Evolutionary conservation across 2,888 invertebrate genomes (phyloP).

Genomic region (Archips xylosteana): DNA sequence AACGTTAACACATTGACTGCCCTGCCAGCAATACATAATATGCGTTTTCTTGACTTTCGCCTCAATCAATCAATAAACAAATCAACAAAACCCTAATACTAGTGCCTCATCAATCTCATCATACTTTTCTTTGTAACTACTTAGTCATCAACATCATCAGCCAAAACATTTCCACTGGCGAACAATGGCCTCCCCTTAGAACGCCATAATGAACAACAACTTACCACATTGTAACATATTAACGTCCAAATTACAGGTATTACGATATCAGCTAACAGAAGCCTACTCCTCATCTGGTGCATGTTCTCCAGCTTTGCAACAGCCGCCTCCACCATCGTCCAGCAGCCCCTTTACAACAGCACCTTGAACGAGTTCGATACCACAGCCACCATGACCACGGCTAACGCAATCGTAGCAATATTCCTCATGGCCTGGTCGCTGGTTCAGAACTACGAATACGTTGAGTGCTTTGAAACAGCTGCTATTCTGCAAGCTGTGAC

Average conservation of each 20-base stretch:
- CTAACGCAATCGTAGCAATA: slow-evolving; percentile 71
- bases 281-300: slow-evolving; percentile 75
- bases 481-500: slow-evolving; percentile 69
- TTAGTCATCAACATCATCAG: too few species aligned
- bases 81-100: too few species aligned
- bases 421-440: slow-evolving; percentile 72
- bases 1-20: too few species aligned
- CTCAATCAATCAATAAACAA: too few species aligned
- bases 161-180: too few species aligned
- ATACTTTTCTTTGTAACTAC: too few species aligned
- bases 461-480: slow-evolving; percentile 73
- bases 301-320: slow-evolving; percentile 75
- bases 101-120: too few species aligned
- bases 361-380: slow-evolving; percentile 78
- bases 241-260: slow-evolving; percentile 65
- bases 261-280: slow-evolving; percentile 66
- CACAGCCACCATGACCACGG: slow-evolving; percentile 75
- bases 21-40: too few species aligned
- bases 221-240: not conserved
- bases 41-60: too few species aligned
- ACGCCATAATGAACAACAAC: not conserved
- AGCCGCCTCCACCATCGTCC: slow-evolving; percentile 70
- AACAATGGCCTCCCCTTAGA: too few species aligned
- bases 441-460: slow-evolving; percentile 69
- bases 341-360: slow-evolving; percentile 74